Evolutionary conservation across 2,888 invertebrate species (phyloP).

Genomic region (Apoderus coryli): DNA sequence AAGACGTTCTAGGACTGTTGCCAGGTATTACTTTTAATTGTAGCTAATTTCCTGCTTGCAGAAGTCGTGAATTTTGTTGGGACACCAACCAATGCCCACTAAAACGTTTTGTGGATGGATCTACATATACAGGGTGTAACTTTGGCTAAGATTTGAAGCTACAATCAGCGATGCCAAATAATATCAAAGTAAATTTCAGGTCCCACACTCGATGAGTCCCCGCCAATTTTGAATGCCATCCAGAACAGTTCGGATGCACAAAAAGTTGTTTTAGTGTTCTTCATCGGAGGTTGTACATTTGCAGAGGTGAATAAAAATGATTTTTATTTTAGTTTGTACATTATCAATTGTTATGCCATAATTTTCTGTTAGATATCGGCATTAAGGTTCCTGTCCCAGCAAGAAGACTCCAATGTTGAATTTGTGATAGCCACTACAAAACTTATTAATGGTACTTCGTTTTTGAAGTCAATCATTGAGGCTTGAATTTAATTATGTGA

Average conservation of each 20-base stretch:
- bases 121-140: too few species aligned
- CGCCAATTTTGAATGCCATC: conserved; percentile 27
- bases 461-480: conserved; percentile 64
- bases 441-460: conserved; percentile 77
- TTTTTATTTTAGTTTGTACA: conserved; percentile 3
- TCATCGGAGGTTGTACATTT: conserved; percentile 93
- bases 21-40: conserved; percentile 43
- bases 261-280: conserved; percentile 77
- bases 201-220: conserved; percentile 52
- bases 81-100: too few species aligned
- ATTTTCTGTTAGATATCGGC: conserved; percentile 45
- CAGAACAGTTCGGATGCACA: conserved; percentile 38
- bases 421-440: conserved; percentile 86
- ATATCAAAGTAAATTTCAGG: too few species aligned
- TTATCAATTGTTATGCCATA: too few species aligned
- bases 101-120: too few species aligned
- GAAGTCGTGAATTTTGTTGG: too few species aligned
- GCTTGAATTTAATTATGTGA: conserved; percentile 10
- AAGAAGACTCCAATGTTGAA: conserved; percentile 73
- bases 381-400: conserved; percentile 55
- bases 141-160: too few species aligned
- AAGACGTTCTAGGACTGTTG: conserved; percentile 67
- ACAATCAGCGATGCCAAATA: too few species aligned
- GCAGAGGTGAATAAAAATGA: conserved; percentile 61
- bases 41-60: too few species aligned